Percentiles rank a stretch among this genome's conserved stretches.
phyloP scores from a whole-genome alignment of 2,888 invertebrate genomes.

The Parelbella ahira region DNA sequence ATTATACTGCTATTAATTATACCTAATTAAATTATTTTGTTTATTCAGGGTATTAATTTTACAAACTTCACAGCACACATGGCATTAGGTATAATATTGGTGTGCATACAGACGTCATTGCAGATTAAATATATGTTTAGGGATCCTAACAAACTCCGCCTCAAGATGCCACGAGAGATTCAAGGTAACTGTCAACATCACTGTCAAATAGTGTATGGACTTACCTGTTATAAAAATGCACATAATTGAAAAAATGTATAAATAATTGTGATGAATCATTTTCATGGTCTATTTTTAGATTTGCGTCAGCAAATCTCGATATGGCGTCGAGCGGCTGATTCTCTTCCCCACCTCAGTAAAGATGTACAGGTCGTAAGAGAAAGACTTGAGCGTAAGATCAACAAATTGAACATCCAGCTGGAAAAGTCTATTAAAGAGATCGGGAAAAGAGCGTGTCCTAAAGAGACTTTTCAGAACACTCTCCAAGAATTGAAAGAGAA shows the following conservation, averaged over 20 bases:
- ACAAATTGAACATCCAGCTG: conserved; percentile 81
- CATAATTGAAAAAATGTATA: no score
- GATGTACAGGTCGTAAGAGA: conserved; percentile 88
- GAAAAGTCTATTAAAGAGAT: conserved; percentile 77
- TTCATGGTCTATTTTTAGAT: no score
- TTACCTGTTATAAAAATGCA: no score
- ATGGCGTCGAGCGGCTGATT: conserved; percentile 88
- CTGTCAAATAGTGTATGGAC: no score
- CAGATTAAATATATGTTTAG: conserved; percentile 87
- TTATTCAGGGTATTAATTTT: conserved; percentile 91
- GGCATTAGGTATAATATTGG: conserved; percentile 86
- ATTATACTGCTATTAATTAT: no score
- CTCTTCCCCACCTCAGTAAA: conserved; percentile 87
- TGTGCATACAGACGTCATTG: conserved; percentile 84
- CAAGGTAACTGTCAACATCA: no score
- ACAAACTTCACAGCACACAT: conserved; percentile 90
- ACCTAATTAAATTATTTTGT: no score
- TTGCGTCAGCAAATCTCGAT: conserved; percentile 88
- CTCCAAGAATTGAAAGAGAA: conserved; percentile 83
- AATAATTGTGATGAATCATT: no score
- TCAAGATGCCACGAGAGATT: conserved; percentile 87
- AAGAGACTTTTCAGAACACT: conserved; percentile 80
- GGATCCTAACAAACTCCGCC: conserved; percentile 83
- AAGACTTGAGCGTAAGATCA: conserved; percentile 84
- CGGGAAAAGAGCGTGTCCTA: conserved; percentile 43